A percentile compares a stretch with the other conserved stretches of the same genome.
Conservation (phyloP, 2,113 vertebrate species). For the Podiceps cristatus region DNA sequence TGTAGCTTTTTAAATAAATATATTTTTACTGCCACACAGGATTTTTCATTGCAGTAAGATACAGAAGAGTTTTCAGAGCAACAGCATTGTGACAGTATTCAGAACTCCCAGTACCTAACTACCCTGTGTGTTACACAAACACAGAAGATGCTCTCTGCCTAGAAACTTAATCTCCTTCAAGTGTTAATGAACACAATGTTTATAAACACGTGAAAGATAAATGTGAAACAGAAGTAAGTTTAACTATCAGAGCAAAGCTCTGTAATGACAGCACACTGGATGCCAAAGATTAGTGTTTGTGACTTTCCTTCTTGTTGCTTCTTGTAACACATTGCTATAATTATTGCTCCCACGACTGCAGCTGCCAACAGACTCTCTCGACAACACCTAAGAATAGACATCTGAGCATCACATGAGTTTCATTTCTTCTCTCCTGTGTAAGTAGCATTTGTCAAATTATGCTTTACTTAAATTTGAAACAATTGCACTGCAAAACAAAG, state of each 20-base stretch:
- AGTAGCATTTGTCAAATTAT: not conserved
- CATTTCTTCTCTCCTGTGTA: not conserved
- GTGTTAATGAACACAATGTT: not conserved
- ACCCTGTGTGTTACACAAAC: not conserved
- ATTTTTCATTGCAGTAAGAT: not conserved
- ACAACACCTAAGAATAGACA: constrained; percentile 14
- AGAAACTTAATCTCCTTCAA: not conserved
- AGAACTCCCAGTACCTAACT: not conserved
- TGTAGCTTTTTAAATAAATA: not conserved
- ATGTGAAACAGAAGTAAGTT: not conserved
- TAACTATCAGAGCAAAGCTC: not conserved
- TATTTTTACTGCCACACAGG: not conserved
- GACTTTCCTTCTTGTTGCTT: not conserved
- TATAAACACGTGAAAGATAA: constrained; percentile 16
- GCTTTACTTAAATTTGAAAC: not conserved
- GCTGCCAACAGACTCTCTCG: not conserved
- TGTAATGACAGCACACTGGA: not conserved
- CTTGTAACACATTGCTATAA: not conserved
- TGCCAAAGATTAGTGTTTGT: not conserved
- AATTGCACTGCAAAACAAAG: not conserved
- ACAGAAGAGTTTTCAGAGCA: not conserved
- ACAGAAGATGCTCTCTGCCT: not conserved
- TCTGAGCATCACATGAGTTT: not conserved
- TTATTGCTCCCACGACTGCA: not conserved
- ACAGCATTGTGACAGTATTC: not conserved